Base-by-base conservation (phyloP, 2,888 invertebrate species). In the Hyposoter didymator region DNA sequence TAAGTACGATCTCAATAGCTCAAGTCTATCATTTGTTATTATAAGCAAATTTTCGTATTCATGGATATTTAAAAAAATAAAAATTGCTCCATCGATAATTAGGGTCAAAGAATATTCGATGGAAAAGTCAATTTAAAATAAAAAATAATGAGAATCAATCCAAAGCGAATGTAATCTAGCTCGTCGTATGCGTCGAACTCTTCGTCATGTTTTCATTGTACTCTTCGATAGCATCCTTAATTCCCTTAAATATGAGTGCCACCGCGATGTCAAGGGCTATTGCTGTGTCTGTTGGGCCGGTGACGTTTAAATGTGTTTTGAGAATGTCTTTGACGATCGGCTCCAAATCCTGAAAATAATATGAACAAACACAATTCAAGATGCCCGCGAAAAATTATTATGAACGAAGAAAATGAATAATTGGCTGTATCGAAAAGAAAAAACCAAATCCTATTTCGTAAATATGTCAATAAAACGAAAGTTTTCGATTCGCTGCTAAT, bases 201-300 rank as follows among this genome's bases (percentile, higher is more conserved):
- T 72, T 55, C 35, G 28, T 35, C 14, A 64, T 12, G 2, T 45
- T 39, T n/a, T 3, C 22, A 17, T 73, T 52, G 64, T 73, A 52
- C 17, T 81, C 75, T 8, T 78, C 47, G 45, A 85, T 75, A 28
- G 74, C 78, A 10, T 47, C 2, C n/a, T 82, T 85, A 3, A 85
- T 55, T 66, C 66, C 89, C 79, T 91, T 90, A 75, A 90, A 92
- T 28, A 94, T 91, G 79, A 91, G 91, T 35, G 88, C 88, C 87
- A 92, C 91, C 3, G 91, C 91, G 0, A 92, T 92, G 43, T 94
- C 92, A 78, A 95, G 87, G 5, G 95, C 94, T 32, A 92, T 92
- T 14, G 91, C 91, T 1, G 92, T 93, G 85, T 93, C 93, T 72
- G 92, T 88, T 0, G 94, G 94, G 84, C 94, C 94, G 84, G 93